phyloP scores from a whole-genome alignment of 2,113 vertebrate genomes.

The Apteryx owenii region DNA sequence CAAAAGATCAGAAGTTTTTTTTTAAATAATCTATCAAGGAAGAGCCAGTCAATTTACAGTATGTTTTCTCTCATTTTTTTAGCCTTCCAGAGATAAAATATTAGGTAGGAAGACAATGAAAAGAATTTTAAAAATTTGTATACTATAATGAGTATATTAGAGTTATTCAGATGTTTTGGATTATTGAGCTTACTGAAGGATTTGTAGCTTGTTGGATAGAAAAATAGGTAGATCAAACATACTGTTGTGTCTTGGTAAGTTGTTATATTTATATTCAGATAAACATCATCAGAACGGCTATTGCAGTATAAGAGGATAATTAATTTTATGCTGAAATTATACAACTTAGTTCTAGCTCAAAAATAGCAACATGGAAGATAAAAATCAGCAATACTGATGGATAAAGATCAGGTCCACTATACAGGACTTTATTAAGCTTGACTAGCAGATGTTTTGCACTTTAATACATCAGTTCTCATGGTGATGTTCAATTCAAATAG shows the following conservation, averaged over 20 bases:
- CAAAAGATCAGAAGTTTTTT: slow-evolving; percentile 67
- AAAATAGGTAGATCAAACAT: neutral
- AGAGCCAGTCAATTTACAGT: slow-evolving; percentile 66
- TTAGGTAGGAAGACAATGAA: neutral
- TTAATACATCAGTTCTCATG: accelerated
- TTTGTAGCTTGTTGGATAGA: neutral
- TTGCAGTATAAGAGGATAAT: neutral
- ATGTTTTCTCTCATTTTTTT: slow-evolving; percentile 42
- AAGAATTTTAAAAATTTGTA: neutral
- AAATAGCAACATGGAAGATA: neutral
- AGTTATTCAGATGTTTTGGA: neutral
- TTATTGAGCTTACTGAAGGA: neutral
- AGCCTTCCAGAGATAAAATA: slow-evolving; percentile 5
- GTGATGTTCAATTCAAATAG: neutral
- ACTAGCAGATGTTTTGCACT: neutral
- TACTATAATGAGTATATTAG: neutral
- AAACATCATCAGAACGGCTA: neutral
- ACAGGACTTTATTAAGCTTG: neutral
- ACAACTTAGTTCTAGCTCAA: neutral
- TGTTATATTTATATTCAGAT: neutral
- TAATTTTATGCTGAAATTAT: neutral
- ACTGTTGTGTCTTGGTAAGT: neutral
- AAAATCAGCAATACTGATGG: neutral
- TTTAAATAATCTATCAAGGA: slow-evolving; percentile 58
- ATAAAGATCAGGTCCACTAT: neutral